Base-by-base conservation (phyloP, 1,140 invertebrate genomes). In the Drosophila simulans region DNA sequence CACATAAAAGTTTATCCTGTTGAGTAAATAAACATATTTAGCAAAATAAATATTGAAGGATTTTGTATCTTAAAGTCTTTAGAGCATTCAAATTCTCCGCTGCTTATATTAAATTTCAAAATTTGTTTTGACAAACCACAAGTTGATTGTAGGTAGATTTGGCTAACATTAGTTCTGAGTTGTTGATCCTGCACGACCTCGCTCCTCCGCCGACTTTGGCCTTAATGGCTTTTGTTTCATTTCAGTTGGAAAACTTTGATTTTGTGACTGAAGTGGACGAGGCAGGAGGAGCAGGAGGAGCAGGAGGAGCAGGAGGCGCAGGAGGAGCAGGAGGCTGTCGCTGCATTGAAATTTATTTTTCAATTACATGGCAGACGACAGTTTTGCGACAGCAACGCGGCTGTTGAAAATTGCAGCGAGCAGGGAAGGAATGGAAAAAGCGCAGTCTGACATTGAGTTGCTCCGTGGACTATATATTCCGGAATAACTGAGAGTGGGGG, bases 361-460 rank as follows among this genome's bases (percentile, higher is more conserved):
- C 83, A 86, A 88, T 88, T 83, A 83, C 79, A 78, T 72, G 83
- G 76, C 83, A 79, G 82, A 81, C 70, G 82, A 81, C 82, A 75
- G 74, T 82, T 78, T 72, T 60, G 77, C 69, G 48, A 65, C 64
- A 68, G 60, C 53, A 43, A 55, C 42, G 52, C n/a, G 66, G 35
- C 72, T 48, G 53, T 34, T 77, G 73, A 56, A 58, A 79, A 74
- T 39, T 46, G 62, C 62, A 58, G 34, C 11, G 48, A 31, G 39
- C 31, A 31, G 20, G 25, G 13, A 13, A 1, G 17, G 42, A 20
- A 20, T 45, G 42, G 42, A 45, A 37, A 37, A 40, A 53, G 52
- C 71, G 60, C 46, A 51, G 42, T 54, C 64, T 81, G 81, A 68
- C 80, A 75, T 79, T 83, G 60, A 72, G 59, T 65, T 51, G 20